Percentiles rank a stretch among this genome's conserved stretches.
These are phyloP conservation scores for Calameuta idolon DNA, from an alignment of 2,888 invertebrate species.

Conservation along the genomic window DNA sequence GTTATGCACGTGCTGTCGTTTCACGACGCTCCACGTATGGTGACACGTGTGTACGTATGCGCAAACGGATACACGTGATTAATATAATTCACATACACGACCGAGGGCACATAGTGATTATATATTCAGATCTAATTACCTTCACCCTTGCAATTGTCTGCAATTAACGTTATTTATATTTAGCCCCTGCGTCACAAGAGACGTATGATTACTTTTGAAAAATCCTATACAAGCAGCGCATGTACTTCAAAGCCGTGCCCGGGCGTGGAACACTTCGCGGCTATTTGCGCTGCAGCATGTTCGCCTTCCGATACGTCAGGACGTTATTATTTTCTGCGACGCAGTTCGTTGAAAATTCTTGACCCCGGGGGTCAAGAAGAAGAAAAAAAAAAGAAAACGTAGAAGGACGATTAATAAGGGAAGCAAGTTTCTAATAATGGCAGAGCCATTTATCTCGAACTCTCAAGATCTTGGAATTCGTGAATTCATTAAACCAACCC, in stretches of 20 bases:
- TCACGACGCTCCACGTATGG: too few species aligned
- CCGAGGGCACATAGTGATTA: too few species aligned
- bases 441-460: neutral
- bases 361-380: neutral
- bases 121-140: too few species aligned
- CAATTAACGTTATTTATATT: too few species aligned
- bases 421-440: neutral
- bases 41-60: too few species aligned
- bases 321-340: neutral
- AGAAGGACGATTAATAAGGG: neutral
- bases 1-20: too few species aligned
- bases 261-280: neutral
- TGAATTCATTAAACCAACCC: neutral
- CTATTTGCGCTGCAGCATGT: neutral
- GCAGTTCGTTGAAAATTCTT: neutral
- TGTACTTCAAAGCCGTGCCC: neutral
- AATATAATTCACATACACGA: too few species aligned
- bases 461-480: neutral
- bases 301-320: neutral
- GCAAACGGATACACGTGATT: too few species aligned
- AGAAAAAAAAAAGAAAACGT: neutral
- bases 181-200: too few species aligned
- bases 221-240: too few species aligned
- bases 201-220: too few species aligned
- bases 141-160: too few species aligned